A percentile compares a stretch with the other conserved stretches of the same genome.
These are phyloP conservation scores for Carollia perspicillata DNA, from an alignment of 2,113 vertebrate genomes.

Conservation along the genomic window DNA sequence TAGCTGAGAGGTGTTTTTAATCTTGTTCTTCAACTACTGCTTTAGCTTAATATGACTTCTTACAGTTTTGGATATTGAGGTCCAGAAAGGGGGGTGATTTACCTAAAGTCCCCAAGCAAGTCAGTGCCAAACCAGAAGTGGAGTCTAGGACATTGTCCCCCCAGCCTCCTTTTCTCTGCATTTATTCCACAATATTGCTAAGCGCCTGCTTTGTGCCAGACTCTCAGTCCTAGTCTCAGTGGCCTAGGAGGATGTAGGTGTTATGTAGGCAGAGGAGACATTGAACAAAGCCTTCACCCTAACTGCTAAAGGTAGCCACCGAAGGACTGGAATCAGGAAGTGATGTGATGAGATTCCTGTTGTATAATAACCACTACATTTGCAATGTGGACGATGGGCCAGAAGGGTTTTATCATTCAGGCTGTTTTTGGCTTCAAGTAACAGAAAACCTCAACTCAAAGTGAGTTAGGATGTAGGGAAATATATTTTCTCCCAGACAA, in stretches of 20 bases:
- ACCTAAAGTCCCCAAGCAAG: not conserved
- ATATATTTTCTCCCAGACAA: not conserved
- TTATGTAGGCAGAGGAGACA: not conserved
- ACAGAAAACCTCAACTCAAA: constrained; percentile 3
- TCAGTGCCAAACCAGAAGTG: not conserved
- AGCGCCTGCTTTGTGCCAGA: not conserved
- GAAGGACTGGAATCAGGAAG: not conserved
- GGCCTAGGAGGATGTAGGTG: not conserved
- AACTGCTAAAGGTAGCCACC: not conserved
- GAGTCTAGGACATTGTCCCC: not conserved
- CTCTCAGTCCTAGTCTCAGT: not conserved
- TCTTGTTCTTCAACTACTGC: not conserved
- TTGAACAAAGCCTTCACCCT: not conserved
- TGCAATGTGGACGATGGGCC: not conserved
- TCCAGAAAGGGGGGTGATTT: not conserved
- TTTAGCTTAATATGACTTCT: not conserved
- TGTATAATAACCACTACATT: not conserved
- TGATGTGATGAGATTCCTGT: not conserved
- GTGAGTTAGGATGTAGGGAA: not conserved
- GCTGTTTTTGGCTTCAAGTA: not conserved
- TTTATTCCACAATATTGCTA: not conserved
- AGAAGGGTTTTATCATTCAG: not conserved
- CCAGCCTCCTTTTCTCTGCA: not conserved
- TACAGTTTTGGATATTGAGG: not conserved
- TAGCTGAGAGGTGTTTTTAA: not conserved